These are phyloP conservation scores for Hypsopygia costalis DNA, from an alignment of 2,888 invertebrate genomes.

Conservation along the genomic window DNA sequence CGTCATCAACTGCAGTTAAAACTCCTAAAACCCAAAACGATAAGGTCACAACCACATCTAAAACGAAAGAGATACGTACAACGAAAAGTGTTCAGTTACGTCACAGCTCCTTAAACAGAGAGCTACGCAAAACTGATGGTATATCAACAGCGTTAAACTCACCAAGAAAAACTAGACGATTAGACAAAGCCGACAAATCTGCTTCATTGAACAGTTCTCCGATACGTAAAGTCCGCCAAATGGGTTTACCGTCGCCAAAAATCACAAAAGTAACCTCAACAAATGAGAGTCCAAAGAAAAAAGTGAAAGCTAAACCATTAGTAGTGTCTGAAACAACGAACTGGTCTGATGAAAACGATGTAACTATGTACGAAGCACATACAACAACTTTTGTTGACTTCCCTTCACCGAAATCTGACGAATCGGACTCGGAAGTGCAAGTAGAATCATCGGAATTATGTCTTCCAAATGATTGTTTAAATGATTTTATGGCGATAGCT, in stretches of 20 bases:
- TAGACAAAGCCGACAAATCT: conserved; percentile 69
- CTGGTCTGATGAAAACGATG: conserved; percentile 62
- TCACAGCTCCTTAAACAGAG: conserved; percentile 67
- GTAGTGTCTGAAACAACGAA: conserved; percentile 44
- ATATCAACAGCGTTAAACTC: conserved; percentile 61
- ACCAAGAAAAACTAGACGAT: conserved; percentile 66
- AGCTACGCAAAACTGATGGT: conserved; percentile 54
- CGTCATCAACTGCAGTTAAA: conserved; percentile 50
- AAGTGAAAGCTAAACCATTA: conserved; percentile 45
- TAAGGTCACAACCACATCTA: conserved; percentile 51
- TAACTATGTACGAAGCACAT: conserved; percentile 74
- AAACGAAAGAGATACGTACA: conserved; percentile 55
- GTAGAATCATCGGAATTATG: conserved; percentile 66
- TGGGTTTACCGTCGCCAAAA: conserved; percentile 54
- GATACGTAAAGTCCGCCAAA: conserved; percentile 68
- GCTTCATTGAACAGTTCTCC: conserved; percentile 72
- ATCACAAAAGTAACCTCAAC: conserved; percentile 56
- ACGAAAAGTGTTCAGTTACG: conserved; percentile 57
- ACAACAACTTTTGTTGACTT: conserved; percentile 66
- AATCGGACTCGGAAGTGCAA: conserved; percentile 65
- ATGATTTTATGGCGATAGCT: conserved; percentile 67
- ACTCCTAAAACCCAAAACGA: conserved; percentile 46
- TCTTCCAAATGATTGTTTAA: conserved; percentile 67
- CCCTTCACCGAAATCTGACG: conserved; percentile 57
- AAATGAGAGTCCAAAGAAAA: conserved; percentile 64